Evolutionary conservation across 2,797 vertebrate genomes (phyloP).

Genomic region (Sebastes taczanowskii): DNA sequence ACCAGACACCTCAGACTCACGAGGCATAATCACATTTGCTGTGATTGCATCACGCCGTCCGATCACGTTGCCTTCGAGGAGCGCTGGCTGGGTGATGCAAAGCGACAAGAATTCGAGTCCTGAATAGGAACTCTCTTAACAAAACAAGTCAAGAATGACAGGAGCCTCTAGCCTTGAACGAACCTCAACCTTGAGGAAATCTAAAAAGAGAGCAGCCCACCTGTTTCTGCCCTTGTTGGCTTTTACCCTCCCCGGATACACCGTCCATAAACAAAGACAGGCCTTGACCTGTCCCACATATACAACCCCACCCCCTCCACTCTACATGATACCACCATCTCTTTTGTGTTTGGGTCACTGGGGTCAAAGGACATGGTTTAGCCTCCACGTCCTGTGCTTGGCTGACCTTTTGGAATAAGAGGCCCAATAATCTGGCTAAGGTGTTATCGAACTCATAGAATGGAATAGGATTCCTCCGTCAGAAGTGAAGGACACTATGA

Average conservation of each 20-base stretch:
- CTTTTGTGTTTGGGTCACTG: constrained; percentile 22
- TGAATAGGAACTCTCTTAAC: neutral
- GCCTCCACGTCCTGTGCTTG: neutral
- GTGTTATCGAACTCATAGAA: neutral
- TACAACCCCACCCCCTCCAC: neutral
- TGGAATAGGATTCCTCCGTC: constrained; percentile 24
- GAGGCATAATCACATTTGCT: neutral
- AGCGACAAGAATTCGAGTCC: constrained; percentile 7
- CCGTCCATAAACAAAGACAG: constrained; percentile 61
- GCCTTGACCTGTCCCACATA: constrained; percentile 54
- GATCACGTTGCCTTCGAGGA: neutral
- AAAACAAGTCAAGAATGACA: constrained; percentile 10
- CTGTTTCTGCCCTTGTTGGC: constrained; percentile 68
- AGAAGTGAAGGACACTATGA: constrained; percentile 53
- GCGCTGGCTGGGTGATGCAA: neutral
- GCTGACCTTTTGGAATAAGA: constrained; percentile 21
- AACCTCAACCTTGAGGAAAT: constrained; percentile 42
- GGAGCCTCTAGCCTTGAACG: constrained; percentile 1
- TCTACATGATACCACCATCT: constrained; percentile 7
- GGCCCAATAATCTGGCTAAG: constrained; percentile 7
- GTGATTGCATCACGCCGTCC: neutral
- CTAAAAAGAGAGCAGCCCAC: constrained; percentile 65
- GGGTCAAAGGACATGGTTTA: constrained; percentile 36
- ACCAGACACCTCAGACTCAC: neutral
- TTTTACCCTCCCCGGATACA: constrained; percentile 34